A percentile compares a stretch with the other conserved stretches of the same genome.
phyloP scores from a whole-genome alignment of 2,888 invertebrate genomes.

The Diarsia rubi region DNA sequence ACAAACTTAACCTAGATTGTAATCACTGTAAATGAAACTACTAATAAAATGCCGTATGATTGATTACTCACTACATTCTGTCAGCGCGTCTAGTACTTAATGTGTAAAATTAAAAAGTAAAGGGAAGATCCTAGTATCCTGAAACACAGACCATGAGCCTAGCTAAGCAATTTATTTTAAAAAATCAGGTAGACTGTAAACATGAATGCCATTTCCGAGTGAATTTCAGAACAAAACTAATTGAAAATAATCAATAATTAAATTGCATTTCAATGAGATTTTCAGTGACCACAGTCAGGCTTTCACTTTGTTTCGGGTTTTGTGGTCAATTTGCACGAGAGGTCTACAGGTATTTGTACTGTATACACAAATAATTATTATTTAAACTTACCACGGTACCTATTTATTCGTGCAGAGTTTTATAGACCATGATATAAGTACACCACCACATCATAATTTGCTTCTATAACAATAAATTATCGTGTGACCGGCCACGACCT shows the following conservation, averaged over 20 bases:
- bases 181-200: neutral
- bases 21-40: no score
- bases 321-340: slow-evolving; percentile 3
- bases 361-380: slow-evolving; percentile 14
- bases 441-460: neutral
- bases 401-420: slow-evolving; percentile 2
- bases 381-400: neutral
- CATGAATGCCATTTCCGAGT: neutral
- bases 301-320: slow-evolving; percentile 17
- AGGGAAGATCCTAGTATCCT: no score
- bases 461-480: neutral
- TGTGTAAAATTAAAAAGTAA: no score
- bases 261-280: slow-evolving; percentile 13
- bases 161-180: neutral
- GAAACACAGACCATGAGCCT: no score
- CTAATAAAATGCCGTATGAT: no score
- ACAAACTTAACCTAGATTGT: no score
- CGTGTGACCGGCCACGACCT: neutral
- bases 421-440: neutral
- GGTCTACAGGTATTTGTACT: neutral
- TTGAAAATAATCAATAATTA: slow-evolving; percentile 26
- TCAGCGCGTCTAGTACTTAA: no score
- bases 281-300: neutral
- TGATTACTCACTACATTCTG: no score
- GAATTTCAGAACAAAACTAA: slow-evolving; percentile 12